Base-by-base conservation (phyloP, 2,888 invertebrate genomes). In the Allygus modestus region DNA sequence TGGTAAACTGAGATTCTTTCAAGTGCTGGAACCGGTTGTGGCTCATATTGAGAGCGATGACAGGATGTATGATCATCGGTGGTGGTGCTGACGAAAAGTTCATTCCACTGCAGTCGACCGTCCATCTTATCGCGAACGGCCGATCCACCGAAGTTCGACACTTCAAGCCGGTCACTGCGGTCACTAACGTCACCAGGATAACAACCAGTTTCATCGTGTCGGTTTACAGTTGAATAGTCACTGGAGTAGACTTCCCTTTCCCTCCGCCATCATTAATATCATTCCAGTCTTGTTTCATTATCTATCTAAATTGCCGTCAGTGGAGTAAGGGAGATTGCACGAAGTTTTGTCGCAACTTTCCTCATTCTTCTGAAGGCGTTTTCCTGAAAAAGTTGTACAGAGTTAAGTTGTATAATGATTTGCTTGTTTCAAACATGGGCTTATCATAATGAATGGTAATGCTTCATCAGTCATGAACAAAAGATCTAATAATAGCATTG, bases 41-140 rank as follows among this genome's bases (percentile, higher is more conserved):
- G 17, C 71, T 82, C 20, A 82, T 43, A 17, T 82, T 82, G 11
- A 82, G n/a, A 9, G 46, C 17, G 5, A 82, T 9, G 41, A 82
- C 37, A 26, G 82, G 82, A 23, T 77, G 75, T 0, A 77, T 41
- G 11, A 46, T 23, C 46, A 41, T 46, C 46, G 46, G 46, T 12
- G 41, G 51, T 9, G 75, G 75, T 15, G 51, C 46, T 4, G 28
- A 23, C 0, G 75, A 26, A 1, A 77, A 51, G 28, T 46, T 46
- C 75, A 77, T 46, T 2, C 4, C 43, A 77, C 26, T 46, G n/a
- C 75, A 77, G 28, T 77, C 75, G 1, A 77, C 46, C 11, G 43
- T 77, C 75, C 75, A 77, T 28, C 41, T 77, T 15, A 77, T 46
- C 7, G 23, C 28, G 11, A 51, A 7, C n/a, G n/a, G n/a, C n/a